Base-by-base conservation (phyloP, 2,113 vertebrate species). In the Monopterus albus region DNA sequence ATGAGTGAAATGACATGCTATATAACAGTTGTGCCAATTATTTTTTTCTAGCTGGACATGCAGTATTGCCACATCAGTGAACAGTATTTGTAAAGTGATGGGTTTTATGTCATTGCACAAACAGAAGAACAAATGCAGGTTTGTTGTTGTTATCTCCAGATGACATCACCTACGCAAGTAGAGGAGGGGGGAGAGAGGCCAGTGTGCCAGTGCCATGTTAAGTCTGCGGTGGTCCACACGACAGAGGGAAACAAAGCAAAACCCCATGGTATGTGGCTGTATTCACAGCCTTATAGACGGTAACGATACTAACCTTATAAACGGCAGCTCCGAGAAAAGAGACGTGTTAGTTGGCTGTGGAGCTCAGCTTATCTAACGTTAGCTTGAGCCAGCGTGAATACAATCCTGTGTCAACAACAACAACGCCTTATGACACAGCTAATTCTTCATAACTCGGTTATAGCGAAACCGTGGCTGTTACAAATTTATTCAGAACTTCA, bases 261-360 rank as follows among this genome's bases (percentile, higher is more conserved):
- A n/a, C n/a, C n/a, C n/a, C n/a, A n/a, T n/a, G n/a, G n/a, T n/a
- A 3, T 5, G 6, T 7, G 36, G 7, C 18, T 29, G 28, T 23
- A 25, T 3, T 23, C 36, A 11, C 26, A 15, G 36, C 21, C 36
- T 7, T 2, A 7, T 40, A 14, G 10, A 20, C 4, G n/a, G 47
- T 5, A 3, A 53, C 23, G 62, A 21, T 51, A 86, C 81, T 87
- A 35, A 86, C 88, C 85, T 87, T 21, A 12, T 15, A 3, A 18
- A 9, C 68, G 31, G 40, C 26, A 20, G 63, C 35, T 10, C 25
- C 5, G 38, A 14, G 9, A 18, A 35, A 3, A 45, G n/a, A 57
- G 7, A 31, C 8, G 29, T n/a, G 29, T 6, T 14, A 3, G 33
- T 23, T 14, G 26, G 58, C 4, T 10, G 60, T 2, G 50, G 38